These are phyloP conservation scores for Dipodomys merriami DNA, from an alignment of 2,113 vertebrate genomes.

Conservation along the genomic window DNA sequence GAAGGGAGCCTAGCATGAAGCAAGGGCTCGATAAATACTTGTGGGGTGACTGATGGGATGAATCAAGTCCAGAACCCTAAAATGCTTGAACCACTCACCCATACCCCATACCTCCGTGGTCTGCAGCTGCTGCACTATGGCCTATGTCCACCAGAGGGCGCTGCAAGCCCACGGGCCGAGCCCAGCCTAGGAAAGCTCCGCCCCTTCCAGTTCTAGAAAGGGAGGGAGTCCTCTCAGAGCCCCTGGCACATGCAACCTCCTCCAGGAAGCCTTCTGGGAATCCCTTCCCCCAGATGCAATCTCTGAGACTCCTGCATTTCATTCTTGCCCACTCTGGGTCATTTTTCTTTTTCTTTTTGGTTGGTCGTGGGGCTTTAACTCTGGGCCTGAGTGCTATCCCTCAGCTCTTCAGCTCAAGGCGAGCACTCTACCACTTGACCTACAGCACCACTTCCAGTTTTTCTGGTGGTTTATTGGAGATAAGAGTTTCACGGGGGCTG, in stretches of 20 bases:
- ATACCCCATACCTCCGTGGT: background rate
- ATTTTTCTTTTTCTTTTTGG: too few relatives aligned
- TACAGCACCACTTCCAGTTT: too few relatives aligned
- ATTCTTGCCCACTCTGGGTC: background rate
- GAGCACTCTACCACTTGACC: too few relatives aligned
- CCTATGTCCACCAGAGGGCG: constrained; percentile 40
- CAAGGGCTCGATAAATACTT: background rate
- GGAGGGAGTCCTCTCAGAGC: too few relatives aligned
- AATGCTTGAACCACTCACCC: too few relatives aligned
- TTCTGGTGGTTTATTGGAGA: too few relatives aligned
- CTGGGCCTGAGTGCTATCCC: too few relatives aligned
- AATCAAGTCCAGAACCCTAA: background rate
- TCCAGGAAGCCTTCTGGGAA: background rate
- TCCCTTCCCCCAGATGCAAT: background rate
- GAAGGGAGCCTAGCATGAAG: background rate
- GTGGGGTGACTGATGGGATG: background rate
- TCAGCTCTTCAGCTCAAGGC: too few relatives aligned
- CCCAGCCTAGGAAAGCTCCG: fast-evolving
- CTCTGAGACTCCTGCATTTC: background rate
- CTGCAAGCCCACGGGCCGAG: background rate
- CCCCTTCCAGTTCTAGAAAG: too few relatives aligned
- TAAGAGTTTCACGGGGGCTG: too few relatives aligned
- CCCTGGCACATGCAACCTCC: background rate
- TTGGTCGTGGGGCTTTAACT: too few relatives aligned
- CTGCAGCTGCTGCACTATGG: background rate